A percentile compares a stretch with the other conserved stretches of the same genome.
These are phyloP conservation scores for Oxystoma pomonae DNA, from an alignment of 2,888 invertebrate genomes.

Conservation along the genomic window DNA sequence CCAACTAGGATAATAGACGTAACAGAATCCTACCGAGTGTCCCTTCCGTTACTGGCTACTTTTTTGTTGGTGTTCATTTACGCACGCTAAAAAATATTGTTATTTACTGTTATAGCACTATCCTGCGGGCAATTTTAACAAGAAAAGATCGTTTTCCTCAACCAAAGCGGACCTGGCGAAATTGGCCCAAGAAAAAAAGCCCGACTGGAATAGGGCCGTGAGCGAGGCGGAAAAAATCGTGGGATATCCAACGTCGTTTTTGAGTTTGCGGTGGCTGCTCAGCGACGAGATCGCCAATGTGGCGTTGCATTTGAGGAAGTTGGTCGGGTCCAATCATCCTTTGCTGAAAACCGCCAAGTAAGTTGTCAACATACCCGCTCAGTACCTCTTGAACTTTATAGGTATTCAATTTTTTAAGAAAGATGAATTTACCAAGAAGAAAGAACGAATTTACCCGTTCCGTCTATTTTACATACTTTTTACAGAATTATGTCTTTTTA, in stretches of 20 bases:
- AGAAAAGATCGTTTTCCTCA: conserved; percentile 17
- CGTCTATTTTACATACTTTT: too few species aligned
- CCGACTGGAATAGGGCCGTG: conserved; percentile 43
- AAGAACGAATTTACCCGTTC: too few species aligned
- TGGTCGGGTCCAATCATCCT: conserved; percentile 93
- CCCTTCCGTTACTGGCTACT: neutral
- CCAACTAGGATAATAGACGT: too few species aligned
- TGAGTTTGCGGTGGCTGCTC: conserved; percentile 87
- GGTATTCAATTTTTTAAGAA: neutral
- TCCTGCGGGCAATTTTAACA: conserved; percentile 1
- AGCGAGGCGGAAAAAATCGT: conserved; percentile 95
- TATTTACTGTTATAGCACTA: neutral
- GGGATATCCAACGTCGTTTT: conserved; percentile 92
- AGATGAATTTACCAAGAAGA: too few species aligned
- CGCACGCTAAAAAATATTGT: neutral
- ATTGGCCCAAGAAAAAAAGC: conserved; percentile 57
- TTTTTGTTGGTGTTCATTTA: neutral
- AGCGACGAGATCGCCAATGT: conserved; percentile 95
- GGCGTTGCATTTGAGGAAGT: conserved; percentile 81
- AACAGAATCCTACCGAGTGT: too few species aligned
- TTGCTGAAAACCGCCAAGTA: conserved; percentile 89
- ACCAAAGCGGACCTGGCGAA: conserved; percentile 30
- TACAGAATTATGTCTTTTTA: too few species aligned
- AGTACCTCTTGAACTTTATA: conserved; percentile 10
- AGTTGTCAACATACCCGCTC: conserved; percentile 25